A percentile compares a stretch with the other conserved stretches of the same genome.
Evolutionary conservation across 2,888 invertebrate species (phyloP).

Genomic region (Julus scanicus): DNA sequence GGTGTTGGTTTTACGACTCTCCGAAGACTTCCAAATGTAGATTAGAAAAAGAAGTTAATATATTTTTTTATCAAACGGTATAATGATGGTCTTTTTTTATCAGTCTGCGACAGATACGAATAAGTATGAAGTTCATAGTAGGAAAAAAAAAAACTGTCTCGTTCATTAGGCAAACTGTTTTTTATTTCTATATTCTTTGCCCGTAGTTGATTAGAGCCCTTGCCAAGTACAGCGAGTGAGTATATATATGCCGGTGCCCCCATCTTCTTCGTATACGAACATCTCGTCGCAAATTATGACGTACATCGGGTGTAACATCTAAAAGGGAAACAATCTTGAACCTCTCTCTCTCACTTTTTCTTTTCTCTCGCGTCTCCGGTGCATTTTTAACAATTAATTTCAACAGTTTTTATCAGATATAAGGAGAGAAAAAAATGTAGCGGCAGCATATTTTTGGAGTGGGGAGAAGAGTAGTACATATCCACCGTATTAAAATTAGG

Average conservation of each 20-base stretch:
- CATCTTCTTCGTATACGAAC: not conserved
- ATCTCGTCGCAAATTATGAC: not conserved
- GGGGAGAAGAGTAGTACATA: not conserved
- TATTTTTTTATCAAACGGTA: no score
- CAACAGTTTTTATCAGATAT: conserved; percentile 13
- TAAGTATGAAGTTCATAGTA: no score
- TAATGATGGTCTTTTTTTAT: no score
- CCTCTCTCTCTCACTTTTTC: not conserved
- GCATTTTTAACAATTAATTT: conserved; percentile 47
- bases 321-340: conserved; percentile 36
- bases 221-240: no score
- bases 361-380: not conserved
- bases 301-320: not conserved
- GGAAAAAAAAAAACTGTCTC: not conserved
- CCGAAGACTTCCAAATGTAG: no score
- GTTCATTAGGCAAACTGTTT: conserved; percentile 16
- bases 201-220: not conserved
- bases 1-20: no score
- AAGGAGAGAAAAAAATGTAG: not conserved
- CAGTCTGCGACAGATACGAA: no score
- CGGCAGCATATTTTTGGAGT: not conserved
- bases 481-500: conserved; percentile 32
- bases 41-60: no score
- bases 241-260: not conserved
- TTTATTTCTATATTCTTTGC: not conserved